Base-by-base conservation (phyloP, 2,113 vertebrate genomes). In the Mesitornis unicolor region DNA sequence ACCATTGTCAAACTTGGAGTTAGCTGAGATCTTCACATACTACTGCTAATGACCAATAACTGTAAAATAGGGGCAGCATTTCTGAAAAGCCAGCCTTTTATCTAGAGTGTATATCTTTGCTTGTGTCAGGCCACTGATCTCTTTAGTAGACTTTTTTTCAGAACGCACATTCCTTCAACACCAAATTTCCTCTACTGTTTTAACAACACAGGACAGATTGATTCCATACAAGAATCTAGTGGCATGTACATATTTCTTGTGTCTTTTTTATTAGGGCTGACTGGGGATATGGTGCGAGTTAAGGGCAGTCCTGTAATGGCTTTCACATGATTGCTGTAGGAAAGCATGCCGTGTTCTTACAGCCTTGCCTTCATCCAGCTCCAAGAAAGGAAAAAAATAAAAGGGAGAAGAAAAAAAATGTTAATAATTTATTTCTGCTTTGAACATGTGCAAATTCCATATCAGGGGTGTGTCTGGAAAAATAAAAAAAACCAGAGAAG, bases 301-400 rank as follows among this genome's bases (percentile, higher is more conserved):
- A 96, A 95, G 48, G 54, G 87, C 75, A 91, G 3, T 79, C 38
- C 31, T 18, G 47, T 96, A 97, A 97, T 95, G 17, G 29, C 51
- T 95, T 95, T 95, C 94, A 90, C 60, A 95, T 96, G 94, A 92
- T 36, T 65, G 73, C 43, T 94, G 57, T 26, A 97, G 85, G 75
- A 97, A 92, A 93, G 22, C 93, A 93, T 79, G 78, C 35, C 4
- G 0, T 79, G 79, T 63, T 70, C 69, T 54, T 94, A 50, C 33
- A 47, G 84, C 9, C 45, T 73, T 76, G 61, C 89, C 92, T 97
- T 97, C 93, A 97, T 96, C 93, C 73, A 61, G 54, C 84, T 97
- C 95, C 97, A 97, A 94, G 69, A 88, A 87, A 78, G 5, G 7
- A n/a, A 10, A 31, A 13, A 42, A 33, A 14, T 10, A 61, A 17